Conservation (phyloP, 1,140 invertebrate genomes). For the Lordiphosa mommai region DNA sequence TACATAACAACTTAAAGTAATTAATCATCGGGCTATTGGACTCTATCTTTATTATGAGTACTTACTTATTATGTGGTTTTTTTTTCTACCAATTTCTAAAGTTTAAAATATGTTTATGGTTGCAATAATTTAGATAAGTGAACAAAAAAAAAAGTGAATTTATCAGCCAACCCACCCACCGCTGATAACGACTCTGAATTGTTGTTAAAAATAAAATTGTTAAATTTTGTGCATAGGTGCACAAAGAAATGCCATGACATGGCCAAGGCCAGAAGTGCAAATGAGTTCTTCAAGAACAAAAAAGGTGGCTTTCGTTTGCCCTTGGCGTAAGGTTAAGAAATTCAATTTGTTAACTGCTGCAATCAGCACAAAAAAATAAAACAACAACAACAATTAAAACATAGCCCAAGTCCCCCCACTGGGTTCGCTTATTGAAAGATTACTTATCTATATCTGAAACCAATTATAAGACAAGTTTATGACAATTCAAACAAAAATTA, state of each 20-base stretch:
- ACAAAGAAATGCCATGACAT: slow-evolving; percentile 10
- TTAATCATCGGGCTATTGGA: slow-evolving; percentile 57
- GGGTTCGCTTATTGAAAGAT: not conserved
- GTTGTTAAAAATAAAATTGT: slow-evolving; percentile 21
- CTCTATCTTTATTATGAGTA: slow-evolving; percentile 51
- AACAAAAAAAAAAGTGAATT: slow-evolving; percentile 30
- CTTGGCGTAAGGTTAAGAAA: slow-evolving; percentile 33
- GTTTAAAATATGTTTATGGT: slow-evolving; percentile 15
- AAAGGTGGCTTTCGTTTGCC: slow-evolving; percentile 36
- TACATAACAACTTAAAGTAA: slow-evolving; percentile 37
- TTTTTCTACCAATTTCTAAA: slow-evolving; percentile 13
- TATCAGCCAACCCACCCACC: slow-evolving; percentile 19
- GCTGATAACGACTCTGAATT: slow-evolving; percentile 39
- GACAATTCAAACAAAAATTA: too few species aligned
- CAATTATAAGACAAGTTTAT: too few species aligned
- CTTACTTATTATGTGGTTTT: slow-evolving; percentile 4
- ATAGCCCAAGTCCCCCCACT: not conserved
- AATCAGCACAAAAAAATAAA: slow-evolving; percentile 34
- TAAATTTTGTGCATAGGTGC: slow-evolving; percentile 14
- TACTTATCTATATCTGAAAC: too few species aligned
- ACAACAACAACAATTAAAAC: slow-evolving; percentile 5
- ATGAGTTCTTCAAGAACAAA: slow-evolving; percentile 38
- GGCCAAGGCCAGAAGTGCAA: slow-evolving; percentile 7
- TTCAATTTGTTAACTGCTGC: slow-evolving; percentile 26
- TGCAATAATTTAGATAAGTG: slow-evolving; percentile 58